Percentiles rank a stretch among this genome's conserved stretches.
These are phyloP conservation scores for Dryococelus australis DNA, from an alignment of 2,888 invertebrate species.

Conservation along the genomic window DNA sequence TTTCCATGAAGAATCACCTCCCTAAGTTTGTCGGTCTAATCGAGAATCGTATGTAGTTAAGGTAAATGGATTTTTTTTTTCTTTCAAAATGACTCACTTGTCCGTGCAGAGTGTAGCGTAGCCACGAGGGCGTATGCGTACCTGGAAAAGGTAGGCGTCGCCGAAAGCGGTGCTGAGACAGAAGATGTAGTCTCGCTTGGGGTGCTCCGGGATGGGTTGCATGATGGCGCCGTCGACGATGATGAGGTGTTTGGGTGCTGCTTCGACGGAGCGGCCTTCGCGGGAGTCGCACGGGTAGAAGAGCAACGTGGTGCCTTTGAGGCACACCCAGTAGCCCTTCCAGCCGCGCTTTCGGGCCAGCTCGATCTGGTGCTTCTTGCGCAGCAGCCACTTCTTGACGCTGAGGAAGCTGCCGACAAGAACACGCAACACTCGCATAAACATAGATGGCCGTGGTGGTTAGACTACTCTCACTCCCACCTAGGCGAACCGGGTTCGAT, in stretches of 20 bases:
- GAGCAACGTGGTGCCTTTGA: conserved; percentile 94
- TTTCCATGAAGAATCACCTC: too few relatives aligned
- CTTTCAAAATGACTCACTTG: too few relatives aligned
- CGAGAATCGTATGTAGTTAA: too few relatives aligned
- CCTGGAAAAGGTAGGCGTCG: conserved; percentile 97
- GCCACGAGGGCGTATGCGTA: conserved; percentile 49
- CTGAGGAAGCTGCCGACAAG: conserved; percentile 81
- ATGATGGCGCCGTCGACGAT: conserved; percentile 97
- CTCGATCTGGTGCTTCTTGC: conserved; percentile 97
- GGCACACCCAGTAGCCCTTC: conserved; percentile 99
- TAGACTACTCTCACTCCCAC: too few relatives aligned
- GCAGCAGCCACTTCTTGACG: conserved; percentile 97
- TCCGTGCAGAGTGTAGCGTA: too few relatives aligned
- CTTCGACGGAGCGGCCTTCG: conserved; percentile 88
- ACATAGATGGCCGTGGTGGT: too few relatives aligned
- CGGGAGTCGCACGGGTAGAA: conserved; percentile 96
- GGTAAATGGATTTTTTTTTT: too few relatives aligned
- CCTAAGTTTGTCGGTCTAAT: too few relatives aligned
- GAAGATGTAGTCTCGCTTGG: conserved; percentile 96
- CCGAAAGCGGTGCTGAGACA: conserved; percentile 98
- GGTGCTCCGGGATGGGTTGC: conserved; percentile 99
- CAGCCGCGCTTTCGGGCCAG: conserved; percentile 94
- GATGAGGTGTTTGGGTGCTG: conserved; percentile 93
- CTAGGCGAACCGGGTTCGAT: too few relatives aligned
- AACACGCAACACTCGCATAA: conserved; percentile 42